These are phyloP conservation scores for Cisticola juncidis DNA, from an alignment of 2,113 vertebrate species.

Conservation along the genomic window DNA sequence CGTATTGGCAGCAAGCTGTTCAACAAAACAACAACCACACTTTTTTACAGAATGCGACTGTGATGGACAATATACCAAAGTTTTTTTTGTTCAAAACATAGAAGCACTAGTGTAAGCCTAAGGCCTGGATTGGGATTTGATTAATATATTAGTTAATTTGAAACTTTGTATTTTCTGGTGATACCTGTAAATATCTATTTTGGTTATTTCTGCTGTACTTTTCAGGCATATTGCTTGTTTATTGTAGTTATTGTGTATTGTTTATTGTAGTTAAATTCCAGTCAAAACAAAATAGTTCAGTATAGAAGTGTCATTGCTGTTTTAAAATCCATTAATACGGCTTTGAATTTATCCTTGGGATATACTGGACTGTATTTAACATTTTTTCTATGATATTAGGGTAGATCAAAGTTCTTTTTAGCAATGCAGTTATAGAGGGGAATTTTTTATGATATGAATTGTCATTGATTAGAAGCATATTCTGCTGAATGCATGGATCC, in stretches of 20 bases:
- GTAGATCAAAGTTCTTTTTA: neutral
- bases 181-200: neutral
- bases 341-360: neutral
- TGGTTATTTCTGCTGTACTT: neutral
- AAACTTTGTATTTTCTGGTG: neutral
- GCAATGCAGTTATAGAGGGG: neutral
- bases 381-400: neutral
- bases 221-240: neutral
- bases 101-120: neutral
- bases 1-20: neutral
- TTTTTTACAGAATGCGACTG: neutral
- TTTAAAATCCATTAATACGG: neutral
- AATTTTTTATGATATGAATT: neutral
- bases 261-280: neutral
- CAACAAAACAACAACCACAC: rapidly evolving
- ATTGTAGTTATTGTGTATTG: neutral
- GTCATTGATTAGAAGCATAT: neutral
- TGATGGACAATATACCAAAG: neutral
- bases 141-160: neutral
- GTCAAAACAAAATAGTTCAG: neutral
- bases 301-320: neutral
- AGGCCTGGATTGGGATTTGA: neutral
- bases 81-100: neutral
- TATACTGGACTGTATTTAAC: neutral
- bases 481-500: neutral